Evolutionary conservation across 2,888 invertebrate genomes (phyloP).

Genomic region (Opisthograptis luteolata): DNA sequence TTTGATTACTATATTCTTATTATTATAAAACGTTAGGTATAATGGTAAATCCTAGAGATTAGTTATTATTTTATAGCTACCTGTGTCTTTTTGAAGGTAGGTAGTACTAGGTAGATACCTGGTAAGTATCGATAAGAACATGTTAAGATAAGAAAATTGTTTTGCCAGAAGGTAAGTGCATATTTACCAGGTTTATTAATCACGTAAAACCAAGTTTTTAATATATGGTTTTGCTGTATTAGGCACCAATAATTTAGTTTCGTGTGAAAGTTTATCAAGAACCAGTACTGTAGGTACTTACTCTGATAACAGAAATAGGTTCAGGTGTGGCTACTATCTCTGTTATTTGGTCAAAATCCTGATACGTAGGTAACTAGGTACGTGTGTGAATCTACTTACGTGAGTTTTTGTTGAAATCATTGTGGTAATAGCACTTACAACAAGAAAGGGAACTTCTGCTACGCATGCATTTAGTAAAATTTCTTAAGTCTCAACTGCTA

Average conservation of each 20-base stretch:
- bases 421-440: too few relatives aligned
- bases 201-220: too few relatives aligned
- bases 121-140: conserved; percentile 36
- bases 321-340: conserved; percentile 72
- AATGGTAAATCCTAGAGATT: conserved; percentile 5
- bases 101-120: neutral
- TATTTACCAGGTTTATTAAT: neutral
- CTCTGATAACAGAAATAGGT: conserved; percentile 69
- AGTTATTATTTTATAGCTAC: conserved; percentile 18
- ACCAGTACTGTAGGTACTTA: conserved; percentile 33
- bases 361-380: too few relatives aligned
- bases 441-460: too few relatives aligned
- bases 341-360: conserved; percentile 40
- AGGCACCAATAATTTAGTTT: conserved; percentile 31
- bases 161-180: conserved; percentile 32
- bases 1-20: too few relatives aligned
- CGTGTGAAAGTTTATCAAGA: conserved; percentile 63
- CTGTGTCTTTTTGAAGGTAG: conserved; percentile 9
- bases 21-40: too few relatives aligned
- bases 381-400: conserved; percentile 11
- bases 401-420: too few relatives aligned
- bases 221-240: too few relatives aligned
- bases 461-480: too few relatives aligned
- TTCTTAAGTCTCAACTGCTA: too few relatives aligned
- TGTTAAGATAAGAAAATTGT: conserved; percentile 42